A percentile compares a stretch with the other conserved stretches of the same genome.
Evolutionary conservation across 2,113 vertebrate species (phyloP).

Genomic region (Poeciliopsis prolifica): DNA sequence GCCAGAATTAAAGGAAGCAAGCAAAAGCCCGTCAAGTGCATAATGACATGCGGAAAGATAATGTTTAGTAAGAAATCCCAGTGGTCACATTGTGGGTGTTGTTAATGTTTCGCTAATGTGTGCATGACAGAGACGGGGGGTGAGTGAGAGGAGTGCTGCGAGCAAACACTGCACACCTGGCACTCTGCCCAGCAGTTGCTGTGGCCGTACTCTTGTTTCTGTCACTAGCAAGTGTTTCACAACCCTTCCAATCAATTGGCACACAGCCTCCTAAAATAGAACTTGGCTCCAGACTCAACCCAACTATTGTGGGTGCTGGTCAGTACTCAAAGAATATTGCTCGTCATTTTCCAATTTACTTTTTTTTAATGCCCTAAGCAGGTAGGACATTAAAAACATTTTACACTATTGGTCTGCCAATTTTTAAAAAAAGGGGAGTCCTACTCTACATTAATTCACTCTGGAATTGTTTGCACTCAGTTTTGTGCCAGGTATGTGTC

Average conservation of each 20-base stretch:
- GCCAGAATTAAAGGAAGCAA: constrained; percentile 11
- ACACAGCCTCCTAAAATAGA: constrained; percentile 75
- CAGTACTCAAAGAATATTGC: constrained; percentile 68
- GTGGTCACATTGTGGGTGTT: constrained; percentile 60
- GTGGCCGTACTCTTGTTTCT: constrained; percentile 66
- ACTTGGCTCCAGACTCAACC: constrained; percentile 71
- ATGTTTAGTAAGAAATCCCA: constrained; percentile 62
- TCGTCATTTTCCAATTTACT: constrained; percentile 67
- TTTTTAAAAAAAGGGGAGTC: constrained; percentile 46
- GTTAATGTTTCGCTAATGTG: constrained; percentile 69
- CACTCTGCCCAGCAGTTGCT: constrained; percentile 73
- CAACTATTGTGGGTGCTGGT: constrained; percentile 74
- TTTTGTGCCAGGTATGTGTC: constrained; percentile 73
- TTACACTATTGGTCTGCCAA: constrained; percentile 70
- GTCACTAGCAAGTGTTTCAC: constrained; percentile 81
- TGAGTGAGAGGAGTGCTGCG: constrained; percentile 46
- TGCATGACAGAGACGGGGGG: constrained; percentile 42
- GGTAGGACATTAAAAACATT: constrained; percentile 74
- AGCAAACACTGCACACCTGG: constrained; percentile 67
- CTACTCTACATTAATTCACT: constrained; percentile 58
- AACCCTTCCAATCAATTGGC: constrained; percentile 81
- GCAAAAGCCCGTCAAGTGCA: constrained; percentile 21
- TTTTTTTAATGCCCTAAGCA: constrained; percentile 37
- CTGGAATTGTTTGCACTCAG: constrained; percentile 34
- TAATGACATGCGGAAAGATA: constrained; percentile 53